Evolutionary conservation across 2,797 vertebrate genomes (phyloP), one percentile per base, ranked within the genome.

Genomic region (Falco berigora): DNA sequence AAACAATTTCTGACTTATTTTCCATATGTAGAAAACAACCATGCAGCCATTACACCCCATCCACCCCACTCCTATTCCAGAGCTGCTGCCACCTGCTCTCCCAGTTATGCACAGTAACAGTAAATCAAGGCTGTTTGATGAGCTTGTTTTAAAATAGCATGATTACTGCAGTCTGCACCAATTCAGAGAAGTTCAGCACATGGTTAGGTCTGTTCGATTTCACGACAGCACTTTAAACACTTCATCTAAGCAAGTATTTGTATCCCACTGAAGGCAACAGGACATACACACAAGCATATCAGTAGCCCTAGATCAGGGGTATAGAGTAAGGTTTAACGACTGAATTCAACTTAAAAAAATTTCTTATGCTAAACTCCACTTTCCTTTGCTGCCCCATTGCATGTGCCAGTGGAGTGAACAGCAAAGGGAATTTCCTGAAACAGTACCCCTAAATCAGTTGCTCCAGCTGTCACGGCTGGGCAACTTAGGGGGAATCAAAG

Each of bases 251-350:
- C 8, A 64, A 53, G 40, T 22, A 49, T 71, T 86, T 95, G 14
- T n/a, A 87, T 42, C 40, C 20, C 63, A 59, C 16, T 61, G 55
- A 91, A 93, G 63, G 40, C 36, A 87, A 34, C 0, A 3, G 32
- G 50, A 81, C 8, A 1, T 6, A 50, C 40, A 71, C 1, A 19
- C 0, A 2, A 71, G 49, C 9, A 1, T 4, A 77, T 23, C 34
- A 50, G 21, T 44, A 56, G 18, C 23, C 49, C 15, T 32, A 80
- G 72, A 68, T 24, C 40, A 40, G 20, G 32, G n/a, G 9, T 46
- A 72, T 8, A 14, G 22, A 23, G 12, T 25, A 90, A 75, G n/a
- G 66, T 42, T 81, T 80, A 72, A 72, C 79, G 86, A 56, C 18
- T 62, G 24, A 2, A 17, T 50, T 81, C 30, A 14, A 49, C 2